phyloP scores from a whole-genome alignment of 1,140 invertebrate genomes.

The Lerema accius region DNA sequence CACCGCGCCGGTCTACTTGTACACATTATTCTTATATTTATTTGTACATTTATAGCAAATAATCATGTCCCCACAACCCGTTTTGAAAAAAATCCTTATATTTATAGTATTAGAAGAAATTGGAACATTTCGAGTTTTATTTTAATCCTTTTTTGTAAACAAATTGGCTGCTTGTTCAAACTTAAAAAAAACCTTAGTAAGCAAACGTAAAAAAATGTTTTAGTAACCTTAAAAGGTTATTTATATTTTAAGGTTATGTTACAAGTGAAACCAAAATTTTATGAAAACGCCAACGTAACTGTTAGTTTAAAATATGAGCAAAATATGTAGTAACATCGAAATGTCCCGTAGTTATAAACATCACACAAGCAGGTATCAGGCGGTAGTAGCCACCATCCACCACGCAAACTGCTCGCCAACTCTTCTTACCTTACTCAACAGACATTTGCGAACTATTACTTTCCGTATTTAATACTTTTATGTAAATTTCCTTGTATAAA shows the following conservation, averaged over 20 bases:
- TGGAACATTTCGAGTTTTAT: constrained; percentile 48
- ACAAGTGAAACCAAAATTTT: not conserved
- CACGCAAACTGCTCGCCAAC: constrained; percentile 29
- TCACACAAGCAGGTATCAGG: constrained; percentile 31
- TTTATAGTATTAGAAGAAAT: constrained; percentile 39
- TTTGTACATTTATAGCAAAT: constrained; percentile 29
- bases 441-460: constrained; percentile 32
- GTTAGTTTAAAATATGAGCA: not conserved
- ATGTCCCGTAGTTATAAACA: constrained; percentile 35
- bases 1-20: constrained; percentile 1
- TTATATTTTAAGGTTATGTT: no score
- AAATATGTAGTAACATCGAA: constrained; percentile 35
- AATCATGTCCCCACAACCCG: constrained; percentile 51
- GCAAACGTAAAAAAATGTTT: not conserved
- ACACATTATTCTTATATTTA: constrained; percentile 18
- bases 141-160: no score
- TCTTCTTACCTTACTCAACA: constrained; percentile 26
- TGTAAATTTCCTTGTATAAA: not conserved
- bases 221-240: not conserved
- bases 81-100: constrained; percentile 47
- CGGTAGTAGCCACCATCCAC: constrained; percentile 11
- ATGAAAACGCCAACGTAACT: no score
- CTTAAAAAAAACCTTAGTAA: not conserved
- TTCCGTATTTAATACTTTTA: no score
- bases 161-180: not conserved